Evolutionary conservation across 2,797 vertebrate species (phyloP), one percentile per base, ranked within the genome.

Genomic region (Rhabdomys pumilio): DNA sequence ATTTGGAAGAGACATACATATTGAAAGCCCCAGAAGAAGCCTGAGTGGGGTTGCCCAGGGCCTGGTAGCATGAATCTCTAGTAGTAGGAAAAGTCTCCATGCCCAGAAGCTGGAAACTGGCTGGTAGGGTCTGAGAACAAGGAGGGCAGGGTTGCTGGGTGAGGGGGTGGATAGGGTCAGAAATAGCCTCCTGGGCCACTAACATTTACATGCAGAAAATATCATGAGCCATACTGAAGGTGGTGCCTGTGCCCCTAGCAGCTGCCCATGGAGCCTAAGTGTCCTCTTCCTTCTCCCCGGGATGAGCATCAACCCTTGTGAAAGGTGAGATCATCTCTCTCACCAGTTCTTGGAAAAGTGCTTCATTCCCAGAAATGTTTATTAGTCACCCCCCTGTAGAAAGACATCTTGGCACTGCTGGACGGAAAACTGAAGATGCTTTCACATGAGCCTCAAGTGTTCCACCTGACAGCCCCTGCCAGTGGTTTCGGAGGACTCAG

Each of bases 381-480:
- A 97, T 98, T 98, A 98, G 97, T 98, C 98, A 98, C 98, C 97
- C 97, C 98, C 91, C 98, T 98, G 98, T 98, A 80, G 94, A 98
- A 97, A 98, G 98, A 92, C 91, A 92, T 96, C 93, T 98, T 98
- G 98, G 98, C 98, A 98, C 94, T 44, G 91, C 22, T 76, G 7
- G 89, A 94, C 98, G 98, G 98, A 98, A 98, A 98, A 98, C 83
- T 88, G 97, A 79, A 88, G 97, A 98, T 84, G 97, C 96, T 98
- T 97, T 98, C 97, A 96, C 93, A 95, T 88, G 96, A 94, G 85
- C 88, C 96, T 97, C 79, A 15, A 94, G 93, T 20, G 55, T 67
- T 94, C 94, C 92, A 93, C 89, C 75, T 76, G 90, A 96, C 90
- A 69, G 2, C 34, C 26, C 84, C 8, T 61, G 22, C 29, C 57